A percentile compares a stretch with the other conserved stretches of the same genome.
phyloP scores from a whole-genome alignment of 1,140 invertebrate species.

The Eubasilissa regina region DNA sequence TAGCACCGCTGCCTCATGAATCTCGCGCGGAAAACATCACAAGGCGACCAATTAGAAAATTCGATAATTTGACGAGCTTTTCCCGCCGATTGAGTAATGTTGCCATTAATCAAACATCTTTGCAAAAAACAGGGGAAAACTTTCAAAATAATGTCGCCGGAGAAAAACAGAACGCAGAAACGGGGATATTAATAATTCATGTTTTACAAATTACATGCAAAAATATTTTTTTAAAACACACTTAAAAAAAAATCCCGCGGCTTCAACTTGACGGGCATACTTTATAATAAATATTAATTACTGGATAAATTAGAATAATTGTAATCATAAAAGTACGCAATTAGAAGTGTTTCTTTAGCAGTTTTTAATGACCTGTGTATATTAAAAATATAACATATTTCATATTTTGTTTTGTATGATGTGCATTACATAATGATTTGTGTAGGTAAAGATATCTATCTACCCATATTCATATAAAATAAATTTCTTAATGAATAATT shows the following conservation, averaged over 20 bases:
- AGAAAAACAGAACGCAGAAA: conserved; percentile 35
- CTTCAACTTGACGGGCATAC: no score
- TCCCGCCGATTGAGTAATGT: conserved; percentile 55
- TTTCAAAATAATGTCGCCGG: conserved; percentile 42
- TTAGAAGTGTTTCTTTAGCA: no score
- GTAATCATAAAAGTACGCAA: no score
- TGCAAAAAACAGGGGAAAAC: conserved; percentile 52
- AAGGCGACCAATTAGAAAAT: conserved; percentile 58
- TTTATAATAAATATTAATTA: no score
- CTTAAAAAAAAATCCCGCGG: background rate
- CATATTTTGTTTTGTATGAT: no score
- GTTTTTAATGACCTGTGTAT: no score
- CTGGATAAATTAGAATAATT: no score
- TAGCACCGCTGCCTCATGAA: conserved; percentile 42
- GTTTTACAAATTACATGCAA: conserved; percentile 28
- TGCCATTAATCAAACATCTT: conserved; percentile 57
- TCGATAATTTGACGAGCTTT: conserved; percentile 59
- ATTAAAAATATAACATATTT: no score
- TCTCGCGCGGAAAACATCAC: conserved; percentile 56
- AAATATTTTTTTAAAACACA: background rate
- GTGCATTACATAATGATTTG: no score
- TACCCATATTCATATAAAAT: no score
- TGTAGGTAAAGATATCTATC: no score
- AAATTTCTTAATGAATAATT: no score
- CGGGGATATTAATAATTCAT: conserved; percentile 36